Conservation (phyloP, 2,888 invertebrate genomes). For the Cantharis lateralis region DNA sequence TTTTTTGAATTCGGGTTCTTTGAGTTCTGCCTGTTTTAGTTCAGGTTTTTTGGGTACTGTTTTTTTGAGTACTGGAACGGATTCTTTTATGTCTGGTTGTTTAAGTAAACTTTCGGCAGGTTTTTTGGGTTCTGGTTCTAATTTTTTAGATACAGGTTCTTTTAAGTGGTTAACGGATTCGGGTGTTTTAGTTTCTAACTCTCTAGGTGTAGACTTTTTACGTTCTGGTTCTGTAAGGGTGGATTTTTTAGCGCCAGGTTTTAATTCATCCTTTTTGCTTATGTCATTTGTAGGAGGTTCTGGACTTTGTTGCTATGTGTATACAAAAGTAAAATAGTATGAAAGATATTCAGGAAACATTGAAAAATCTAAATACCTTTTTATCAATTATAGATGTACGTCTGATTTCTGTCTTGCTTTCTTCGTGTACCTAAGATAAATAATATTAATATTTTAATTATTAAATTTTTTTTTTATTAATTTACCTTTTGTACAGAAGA, state of each 20-base stretch:
- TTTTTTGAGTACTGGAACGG: slow-evolving; percentile 40
- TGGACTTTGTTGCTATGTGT: slow-evolving; percentile 31
- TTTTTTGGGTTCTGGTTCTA: slow-evolving; percentile 43
- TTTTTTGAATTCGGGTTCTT: slow-evolving; percentile 47
- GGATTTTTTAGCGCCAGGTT: slow-evolving; percentile 47
- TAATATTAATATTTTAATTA: slow-evolving; percentile 2
- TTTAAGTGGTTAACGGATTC: slow-evolving; percentile 33
- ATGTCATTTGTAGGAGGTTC: slow-evolving; percentile 40
- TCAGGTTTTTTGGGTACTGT: slow-evolving; percentile 48
- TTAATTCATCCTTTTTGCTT: slow-evolving; percentile 47
- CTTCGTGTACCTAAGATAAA: slow-evolving; percentile 52
- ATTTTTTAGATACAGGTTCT: slow-evolving; percentile 47
- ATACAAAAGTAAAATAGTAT: background rate
- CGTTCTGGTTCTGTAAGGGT: slow-evolving; percentile 52
- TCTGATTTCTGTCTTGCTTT: slow-evolving; percentile 57
- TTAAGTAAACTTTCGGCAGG: slow-evolving; percentile 34
- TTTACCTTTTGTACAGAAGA: slow-evolving; percentile 51
- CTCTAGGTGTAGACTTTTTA: slow-evolving; percentile 28
- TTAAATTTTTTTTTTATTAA: background rate
- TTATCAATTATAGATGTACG: slow-evolving; percentile 56
- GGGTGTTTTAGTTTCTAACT: slow-evolving; percentile 51
- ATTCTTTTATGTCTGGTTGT: slow-evolving; percentile 41
- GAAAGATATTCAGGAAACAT: background rate
- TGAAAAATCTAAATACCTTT: slow-evolving; percentile 39
- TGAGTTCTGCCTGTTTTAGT: slow-evolving; percentile 38